These are phyloP conservation scores for Aplidium turbinatum DNA, from an alignment of 23 tunicate species.

Conservation along the genomic window DNA sequence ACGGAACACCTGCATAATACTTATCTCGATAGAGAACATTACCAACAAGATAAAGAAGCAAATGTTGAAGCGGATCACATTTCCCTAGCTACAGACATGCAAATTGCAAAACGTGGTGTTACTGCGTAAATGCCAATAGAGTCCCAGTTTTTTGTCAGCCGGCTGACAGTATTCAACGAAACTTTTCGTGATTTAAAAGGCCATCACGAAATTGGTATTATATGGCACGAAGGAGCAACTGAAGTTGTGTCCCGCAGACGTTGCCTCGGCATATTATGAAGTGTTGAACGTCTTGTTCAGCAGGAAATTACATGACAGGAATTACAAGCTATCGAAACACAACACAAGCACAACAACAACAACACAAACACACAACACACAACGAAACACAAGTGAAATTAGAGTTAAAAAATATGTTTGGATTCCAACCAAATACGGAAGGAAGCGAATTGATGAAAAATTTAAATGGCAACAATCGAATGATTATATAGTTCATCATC, in stretches of 20 bases:
- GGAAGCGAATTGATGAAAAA: no score
- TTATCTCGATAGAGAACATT: constrained; percentile 1
- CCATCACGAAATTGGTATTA: neutral
- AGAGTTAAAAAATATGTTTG: no score
- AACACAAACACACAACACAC: no score
- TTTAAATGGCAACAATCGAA: no score
- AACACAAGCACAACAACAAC: no score
- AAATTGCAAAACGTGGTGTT: constrained; percentile 14
- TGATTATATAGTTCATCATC: no score
- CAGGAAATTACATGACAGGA: no score
- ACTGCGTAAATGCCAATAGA: constrained; percentile 1
- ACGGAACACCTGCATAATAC: no score
- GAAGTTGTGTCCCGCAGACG: neutral
- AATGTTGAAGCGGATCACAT: neutral
- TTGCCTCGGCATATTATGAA: neutral
- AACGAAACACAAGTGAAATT: no score
- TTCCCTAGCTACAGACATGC: constrained; percentile 21
- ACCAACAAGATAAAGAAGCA: constrained; percentile 9
- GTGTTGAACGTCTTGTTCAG: neutral
- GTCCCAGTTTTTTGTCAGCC: constrained; percentile 13
- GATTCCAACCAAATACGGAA: no score
- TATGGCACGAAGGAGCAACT: neutral
- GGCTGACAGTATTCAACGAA: constrained; percentile 2
- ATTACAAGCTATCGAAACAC: no score
- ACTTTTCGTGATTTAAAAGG: neutral